These are phyloP conservation scores for Coenobita brevimanus DNA, from an alignment of 1,140 invertebrate species.

Conservation along the genomic window DNA sequence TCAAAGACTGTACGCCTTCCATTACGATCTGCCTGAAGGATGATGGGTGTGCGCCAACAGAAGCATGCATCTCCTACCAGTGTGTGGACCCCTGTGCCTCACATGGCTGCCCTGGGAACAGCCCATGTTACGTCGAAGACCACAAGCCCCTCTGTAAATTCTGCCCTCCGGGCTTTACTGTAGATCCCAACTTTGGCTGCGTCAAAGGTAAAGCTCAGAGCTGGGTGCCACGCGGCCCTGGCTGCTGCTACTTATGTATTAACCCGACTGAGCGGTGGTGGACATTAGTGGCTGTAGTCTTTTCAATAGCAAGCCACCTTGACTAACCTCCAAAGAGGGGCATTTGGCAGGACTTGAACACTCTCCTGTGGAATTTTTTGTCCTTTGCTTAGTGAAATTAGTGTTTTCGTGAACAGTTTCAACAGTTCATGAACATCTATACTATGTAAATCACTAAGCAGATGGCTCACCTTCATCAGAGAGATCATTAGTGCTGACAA, in stretches of 20 bases:
- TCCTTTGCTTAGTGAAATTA: neutral
- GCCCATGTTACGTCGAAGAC: constrained; percentile 92
- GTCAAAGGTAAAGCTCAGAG: constrained; percentile 87
- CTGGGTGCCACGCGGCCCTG: constrained; percentile 17
- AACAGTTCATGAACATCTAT: neutral
- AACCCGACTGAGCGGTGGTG: constrained; percentile 67
- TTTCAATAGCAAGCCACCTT: constrained; percentile 51
- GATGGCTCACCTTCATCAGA: neutral
- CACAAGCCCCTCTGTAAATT: constrained; percentile 95
- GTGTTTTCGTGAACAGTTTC: neutral
- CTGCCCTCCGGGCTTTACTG: constrained; percentile 91
- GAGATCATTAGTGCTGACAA: constrained; percentile 26
- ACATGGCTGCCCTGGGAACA: constrained; percentile 84
- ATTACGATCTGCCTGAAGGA: constrained; percentile 91
- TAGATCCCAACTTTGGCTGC: constrained; percentile 92
- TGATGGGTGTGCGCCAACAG: constrained; percentile 86
- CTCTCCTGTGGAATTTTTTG: neutral
- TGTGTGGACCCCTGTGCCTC: constrained; percentile 91
- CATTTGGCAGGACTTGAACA: constrained; percentile 3
- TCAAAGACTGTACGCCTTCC: constrained; percentile 87
- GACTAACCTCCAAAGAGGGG: constrained; percentile 52
- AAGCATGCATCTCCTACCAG: constrained; percentile 90
- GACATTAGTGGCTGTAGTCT: constrained; percentile 52
- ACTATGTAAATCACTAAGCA: neutral
- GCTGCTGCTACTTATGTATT: constrained; percentile 55